Conservation (phyloP, 1,140 invertebrate genomes). For the Atta cephalotes region DNA sequence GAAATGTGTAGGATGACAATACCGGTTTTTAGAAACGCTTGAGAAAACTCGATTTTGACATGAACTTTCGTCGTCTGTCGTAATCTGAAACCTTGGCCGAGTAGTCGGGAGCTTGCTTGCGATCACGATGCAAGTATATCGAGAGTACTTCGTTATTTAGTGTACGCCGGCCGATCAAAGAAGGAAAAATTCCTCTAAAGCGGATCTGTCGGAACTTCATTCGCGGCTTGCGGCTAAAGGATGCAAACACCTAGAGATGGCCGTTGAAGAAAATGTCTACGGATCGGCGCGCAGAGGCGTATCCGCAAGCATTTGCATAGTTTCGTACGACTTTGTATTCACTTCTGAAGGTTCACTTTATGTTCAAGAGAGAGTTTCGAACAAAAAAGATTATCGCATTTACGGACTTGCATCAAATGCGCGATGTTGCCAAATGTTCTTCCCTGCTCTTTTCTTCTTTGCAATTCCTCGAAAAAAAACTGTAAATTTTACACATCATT, state of each 20-base stretch:
- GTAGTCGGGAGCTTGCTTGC: conserved; percentile 17
- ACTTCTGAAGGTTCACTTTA: conserved; percentile 19
- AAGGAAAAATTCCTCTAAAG: conserved; percentile 35
- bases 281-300: conserved; percentile 13
- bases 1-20: background rate
- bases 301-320: conserved; percentile 36
- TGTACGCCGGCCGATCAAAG: background rate
- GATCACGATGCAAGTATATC: conserved; percentile 30
- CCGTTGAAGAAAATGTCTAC: background rate
- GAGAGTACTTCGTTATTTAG: conserved; percentile 22
- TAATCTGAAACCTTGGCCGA: conserved; percentile 42
- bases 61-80: background rate
- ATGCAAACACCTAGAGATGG: conserved; percentile 30
- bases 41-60: background rate
- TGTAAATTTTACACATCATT: background rate
- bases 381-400: background rate
- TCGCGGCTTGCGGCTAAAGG: conserved; percentile 25
- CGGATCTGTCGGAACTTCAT: conserved; percentile 23
- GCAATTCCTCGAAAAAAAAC: background rate
- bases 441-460: background rate
- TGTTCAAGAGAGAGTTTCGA: conserved; percentile 13
- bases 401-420: conserved; percentile 7
- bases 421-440: background rate
- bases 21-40: background rate
- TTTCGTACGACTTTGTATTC: conserved; percentile 31